phyloP scores from a whole-genome alignment of 2,113 vertebrate species.

The Atrichornis clamosus region DNA sequence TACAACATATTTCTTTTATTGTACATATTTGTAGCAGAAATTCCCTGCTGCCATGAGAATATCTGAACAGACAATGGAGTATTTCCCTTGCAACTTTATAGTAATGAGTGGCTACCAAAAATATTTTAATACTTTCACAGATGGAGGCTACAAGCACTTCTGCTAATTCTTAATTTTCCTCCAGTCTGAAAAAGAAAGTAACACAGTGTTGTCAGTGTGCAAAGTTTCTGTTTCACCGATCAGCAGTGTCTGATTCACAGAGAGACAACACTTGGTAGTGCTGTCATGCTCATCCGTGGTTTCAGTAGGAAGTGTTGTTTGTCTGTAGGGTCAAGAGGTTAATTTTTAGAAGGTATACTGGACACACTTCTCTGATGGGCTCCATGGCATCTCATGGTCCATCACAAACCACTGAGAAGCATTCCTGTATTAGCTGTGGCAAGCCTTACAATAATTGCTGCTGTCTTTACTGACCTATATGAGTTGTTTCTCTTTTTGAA shows the following conservation, averaged over 20 bases:
- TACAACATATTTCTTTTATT: neutral
- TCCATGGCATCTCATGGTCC: neutral
- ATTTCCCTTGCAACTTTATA: neutral
- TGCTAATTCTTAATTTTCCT: neutral
- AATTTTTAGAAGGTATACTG: neutral
- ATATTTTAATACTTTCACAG: neutral
- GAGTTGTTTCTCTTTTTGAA: neutral
- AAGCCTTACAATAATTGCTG: neutral
- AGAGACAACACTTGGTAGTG: neutral
- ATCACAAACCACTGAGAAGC: neutral
- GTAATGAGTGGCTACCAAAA: neutral
- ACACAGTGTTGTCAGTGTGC: neutral
- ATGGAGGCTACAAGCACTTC: neutral
- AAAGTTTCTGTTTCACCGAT: neutral
- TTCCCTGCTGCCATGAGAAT: neutral
- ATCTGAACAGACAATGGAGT: neutral
- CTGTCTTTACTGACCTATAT: neutral
- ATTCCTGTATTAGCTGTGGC: neutral
- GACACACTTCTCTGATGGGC: neutral
- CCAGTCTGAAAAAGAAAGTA: neutral
- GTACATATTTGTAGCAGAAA: neutral
- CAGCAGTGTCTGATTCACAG: neutral
- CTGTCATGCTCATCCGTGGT: neutral
- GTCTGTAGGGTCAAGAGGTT: neutral
- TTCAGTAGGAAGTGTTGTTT: neutral